These are phyloP conservation scores for Mesorhabditis sp. DNA, from an alignment of 2,888 invertebrate genomes.

Conservation along the genomic window DNA sequence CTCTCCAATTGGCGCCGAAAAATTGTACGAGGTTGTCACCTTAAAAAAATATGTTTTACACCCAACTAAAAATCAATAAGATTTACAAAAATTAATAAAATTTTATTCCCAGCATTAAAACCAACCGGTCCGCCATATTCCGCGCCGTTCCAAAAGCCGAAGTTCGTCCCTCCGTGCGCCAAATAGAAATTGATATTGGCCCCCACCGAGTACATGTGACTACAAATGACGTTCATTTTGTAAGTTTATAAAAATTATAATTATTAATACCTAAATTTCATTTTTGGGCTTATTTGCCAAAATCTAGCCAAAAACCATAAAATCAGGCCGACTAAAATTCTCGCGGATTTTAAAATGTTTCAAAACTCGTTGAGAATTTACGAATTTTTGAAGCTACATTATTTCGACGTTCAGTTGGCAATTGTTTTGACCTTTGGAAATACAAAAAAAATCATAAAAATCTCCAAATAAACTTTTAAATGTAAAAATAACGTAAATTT, in stretches of 20 bases:
- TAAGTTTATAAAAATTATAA: background rate
- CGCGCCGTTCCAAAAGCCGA: constrained; percentile 53
- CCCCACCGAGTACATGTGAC: constrained; percentile 29
- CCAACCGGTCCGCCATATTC: constrained; percentile 35
- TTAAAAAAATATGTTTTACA: background rate
- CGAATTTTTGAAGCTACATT: too few relatives aligned
- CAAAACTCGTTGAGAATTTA: too few relatives aligned
- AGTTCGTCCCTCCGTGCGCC: constrained; percentile 56
- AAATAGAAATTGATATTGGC: constrained; percentile 55
- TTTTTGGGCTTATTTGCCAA: too few relatives aligned
- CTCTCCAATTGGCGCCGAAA: constrained; percentile 53
- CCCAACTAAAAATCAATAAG: too few relatives aligned
- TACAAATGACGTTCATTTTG: background rate
- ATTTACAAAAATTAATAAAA: background rate
- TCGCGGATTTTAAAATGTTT: too few relatives aligned
- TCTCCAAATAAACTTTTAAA: too few relatives aligned
- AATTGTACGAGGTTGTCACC: constrained; percentile 37
- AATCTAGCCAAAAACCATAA: too few relatives aligned
- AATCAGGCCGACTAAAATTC: too few relatives aligned
- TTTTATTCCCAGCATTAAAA: background rate
- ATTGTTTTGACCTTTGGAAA: background rate
- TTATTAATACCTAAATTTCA: background rate
- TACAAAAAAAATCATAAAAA: background rate
- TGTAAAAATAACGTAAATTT: too few relatives aligned
- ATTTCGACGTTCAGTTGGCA: background rate